Conservation (phyloP, 2,888 invertebrate species). For the Cephus pygmeus region DNA sequence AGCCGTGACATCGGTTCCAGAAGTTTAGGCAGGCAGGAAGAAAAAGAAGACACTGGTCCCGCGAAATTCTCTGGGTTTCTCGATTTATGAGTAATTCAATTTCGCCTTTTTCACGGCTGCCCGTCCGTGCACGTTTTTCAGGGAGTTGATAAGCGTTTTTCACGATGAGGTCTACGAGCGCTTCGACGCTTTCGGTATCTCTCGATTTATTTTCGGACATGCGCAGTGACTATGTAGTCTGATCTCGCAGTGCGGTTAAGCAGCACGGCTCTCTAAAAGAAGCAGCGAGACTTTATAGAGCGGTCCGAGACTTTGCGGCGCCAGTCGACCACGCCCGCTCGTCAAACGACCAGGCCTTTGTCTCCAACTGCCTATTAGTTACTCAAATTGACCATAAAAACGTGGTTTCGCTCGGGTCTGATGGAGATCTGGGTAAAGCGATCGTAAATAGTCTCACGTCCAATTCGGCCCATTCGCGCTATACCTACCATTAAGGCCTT, state of each 20-base stretch:
- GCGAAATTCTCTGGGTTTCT: neutral
- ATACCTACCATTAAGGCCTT: neutral
- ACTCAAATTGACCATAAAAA: slow-evolving; percentile 56
- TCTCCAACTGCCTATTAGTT: slow-evolving; percentile 49
- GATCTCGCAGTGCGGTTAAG: neutral
- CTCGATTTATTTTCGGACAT: neutral
- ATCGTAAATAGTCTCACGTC: slow-evolving; percentile 5
- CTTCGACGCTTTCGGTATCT: neutral
- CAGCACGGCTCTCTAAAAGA: neutral
- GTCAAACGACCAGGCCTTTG: slow-evolving; percentile 45
- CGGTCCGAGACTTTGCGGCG: slow-evolving; percentile 29
- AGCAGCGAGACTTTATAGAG: slow-evolving; percentile 8
- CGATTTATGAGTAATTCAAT: neutral
- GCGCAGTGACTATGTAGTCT: neutral
- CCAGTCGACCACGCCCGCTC: slow-evolving; percentile 47
- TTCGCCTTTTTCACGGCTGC: neutral
- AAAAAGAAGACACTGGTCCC: neutral
- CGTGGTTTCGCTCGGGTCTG: slow-evolving; percentile 25
- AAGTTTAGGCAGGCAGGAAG: neutral
- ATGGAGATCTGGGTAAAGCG: slow-evolving; percentile 1
- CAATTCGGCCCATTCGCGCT: neutral
- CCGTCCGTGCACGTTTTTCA: neutral
- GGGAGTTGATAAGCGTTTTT: neutral
- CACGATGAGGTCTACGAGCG: neutral
- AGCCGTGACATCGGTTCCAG: neutral